These are phyloP conservation scores for Nebria salina DNA, from an alignment of 2,888 invertebrate species.

Conservation along the genomic window DNA sequence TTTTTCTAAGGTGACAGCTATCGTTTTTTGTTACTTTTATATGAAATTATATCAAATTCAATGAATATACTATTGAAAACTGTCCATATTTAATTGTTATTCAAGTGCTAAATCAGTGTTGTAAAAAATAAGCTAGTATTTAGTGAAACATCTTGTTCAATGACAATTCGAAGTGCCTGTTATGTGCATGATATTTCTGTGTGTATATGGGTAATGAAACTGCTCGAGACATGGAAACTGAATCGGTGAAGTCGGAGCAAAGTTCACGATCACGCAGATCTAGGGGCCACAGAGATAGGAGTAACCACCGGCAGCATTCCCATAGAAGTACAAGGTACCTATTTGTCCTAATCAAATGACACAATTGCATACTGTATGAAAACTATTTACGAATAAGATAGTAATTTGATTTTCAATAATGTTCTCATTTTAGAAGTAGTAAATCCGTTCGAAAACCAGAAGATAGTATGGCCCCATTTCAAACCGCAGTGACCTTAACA, in stretches of 20 bases:
- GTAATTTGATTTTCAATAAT: background rate
- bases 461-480: slow-evolving; percentile 84
- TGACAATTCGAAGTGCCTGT: slow-evolving; percentile 45
- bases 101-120: background rate
- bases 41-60: slow-evolving; percentile 4
- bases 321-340: slow-evolving; percentile 73
- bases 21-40: background rate
- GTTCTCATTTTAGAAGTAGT: slow-evolving; percentile 67
- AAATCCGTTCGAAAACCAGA: slow-evolving; percentile 71
- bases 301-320: slow-evolving; percentile 72
- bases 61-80: slow-evolving; percentile 15
- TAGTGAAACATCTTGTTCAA: slow-evolving; percentile 21
- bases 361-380: slow-evolving; percentile 8
- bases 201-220: slow-evolving; percentile 63
- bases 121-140: background rate
- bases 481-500: slow-evolving; percentile 84
- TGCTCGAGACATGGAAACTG: slow-evolving; percentile 84
- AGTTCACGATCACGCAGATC: slow-evolving; percentile 83
- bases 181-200: slow-evolving; percentile 36
- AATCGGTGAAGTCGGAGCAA: slow-evolving; percentile 92
- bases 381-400: slow-evolving; percentile 25
- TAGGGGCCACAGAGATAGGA: slow-evolving; percentile 67
- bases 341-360: background rate
- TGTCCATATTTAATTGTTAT: background rate
- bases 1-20: background rate